Evolutionary conservation across 2,113 vertebrate genomes (phyloP), one percentile per base, ranked within the genome.

Genomic region (Probosciger aterrimus): DNA sequence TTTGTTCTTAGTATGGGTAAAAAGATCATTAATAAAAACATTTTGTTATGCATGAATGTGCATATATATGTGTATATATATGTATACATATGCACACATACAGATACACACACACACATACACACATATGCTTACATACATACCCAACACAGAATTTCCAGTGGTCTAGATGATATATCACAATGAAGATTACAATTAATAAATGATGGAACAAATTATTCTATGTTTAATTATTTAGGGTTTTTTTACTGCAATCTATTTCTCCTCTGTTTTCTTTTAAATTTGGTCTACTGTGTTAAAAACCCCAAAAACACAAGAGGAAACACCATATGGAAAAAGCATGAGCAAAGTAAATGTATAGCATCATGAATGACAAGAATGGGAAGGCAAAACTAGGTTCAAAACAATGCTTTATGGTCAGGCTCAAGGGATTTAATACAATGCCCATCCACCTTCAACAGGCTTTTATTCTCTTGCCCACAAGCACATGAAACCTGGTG

Each of bases 281-380:
- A 91, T 89, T 91, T 92, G 24, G 17, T 22, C 65, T 71, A 41
- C 55, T 78, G 3, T 31, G n/a, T 76, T 93, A 71, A 91, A 96
- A 94, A 95, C 1, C 71, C 90, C 88, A 77, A 95, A 96, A 95
- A 95, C 96, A 97, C 86, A 92, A 64, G 52, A 97, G 65, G 57
- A 91, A 92, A 75, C 25, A 65, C 11, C 20, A 82, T 37, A 65
- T 65, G 80, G 55, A 82, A 52, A 71, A 86, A 79, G 64, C 27
- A 55, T 27, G 35, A 96, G 65, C 41, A 77, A 86, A 92, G 78
- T 64, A 90, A 95, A 53, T 68, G 82, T 39, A 79, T 5, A 73
- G 77, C 18, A 71, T 41, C 49, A 88, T 37, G 77, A 93, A 92
- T 79, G 78, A 76, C 74, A 88, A 76, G 77, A 90, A 92, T 75